Evolutionary conservation across 2,797 vertebrate species (phyloP).

Genomic region (Craterocephalus amniculus): DNA sequence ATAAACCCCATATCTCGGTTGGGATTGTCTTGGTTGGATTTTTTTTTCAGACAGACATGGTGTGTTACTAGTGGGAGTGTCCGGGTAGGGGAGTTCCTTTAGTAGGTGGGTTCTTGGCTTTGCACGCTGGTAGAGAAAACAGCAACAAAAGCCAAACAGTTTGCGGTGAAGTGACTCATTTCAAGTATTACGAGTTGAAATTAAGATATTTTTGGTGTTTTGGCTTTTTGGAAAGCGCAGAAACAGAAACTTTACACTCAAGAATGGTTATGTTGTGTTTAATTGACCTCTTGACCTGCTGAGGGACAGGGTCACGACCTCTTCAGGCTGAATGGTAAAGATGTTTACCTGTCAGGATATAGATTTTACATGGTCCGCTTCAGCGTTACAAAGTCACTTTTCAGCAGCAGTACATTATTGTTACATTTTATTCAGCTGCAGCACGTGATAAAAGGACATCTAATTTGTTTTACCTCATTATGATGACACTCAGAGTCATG

Average conservation of each 20-base stretch:
- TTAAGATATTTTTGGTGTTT: slow-evolving; percentile 1
- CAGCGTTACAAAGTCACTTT: slow-evolving; percentile 22
- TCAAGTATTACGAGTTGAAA: slow-evolving; percentile 20
- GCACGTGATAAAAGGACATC: not conserved
- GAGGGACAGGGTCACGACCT: slow-evolving; percentile 38
- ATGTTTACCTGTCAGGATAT: slow-evolving; percentile 19
- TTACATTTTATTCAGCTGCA: no score
- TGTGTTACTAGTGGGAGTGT: slow-evolving; percentile 53
- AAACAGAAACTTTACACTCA: slow-evolving; percentile 11
- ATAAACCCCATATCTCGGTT: not conserved
- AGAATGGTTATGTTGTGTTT: slow-evolving; percentile 14
- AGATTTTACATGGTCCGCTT: slow-evolving; percentile 1
- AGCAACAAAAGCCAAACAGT: slow-evolving; percentile 9
- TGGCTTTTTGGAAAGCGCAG: slow-evolving; percentile 5
- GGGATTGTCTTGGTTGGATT: not conserved
- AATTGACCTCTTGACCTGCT: slow-evolving; percentile 31
- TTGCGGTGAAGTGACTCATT: slow-evolving; percentile 34
- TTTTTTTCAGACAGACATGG: not conserved
- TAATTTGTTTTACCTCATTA: not conserved
- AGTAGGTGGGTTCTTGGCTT: slow-evolving; percentile 51
- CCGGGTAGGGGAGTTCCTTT: slow-evolving; percentile 48
- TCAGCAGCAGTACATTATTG: not conserved
- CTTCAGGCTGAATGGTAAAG: slow-evolving; percentile 7
- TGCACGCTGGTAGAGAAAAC: slow-evolving; percentile 21
- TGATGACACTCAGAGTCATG: not conserved